Evolutionary conservation across 2,888 invertebrate species (phyloP), one percentile per base, ranked within the genome.

Genomic region (Liopterus haemorrhoidalis): DNA sequence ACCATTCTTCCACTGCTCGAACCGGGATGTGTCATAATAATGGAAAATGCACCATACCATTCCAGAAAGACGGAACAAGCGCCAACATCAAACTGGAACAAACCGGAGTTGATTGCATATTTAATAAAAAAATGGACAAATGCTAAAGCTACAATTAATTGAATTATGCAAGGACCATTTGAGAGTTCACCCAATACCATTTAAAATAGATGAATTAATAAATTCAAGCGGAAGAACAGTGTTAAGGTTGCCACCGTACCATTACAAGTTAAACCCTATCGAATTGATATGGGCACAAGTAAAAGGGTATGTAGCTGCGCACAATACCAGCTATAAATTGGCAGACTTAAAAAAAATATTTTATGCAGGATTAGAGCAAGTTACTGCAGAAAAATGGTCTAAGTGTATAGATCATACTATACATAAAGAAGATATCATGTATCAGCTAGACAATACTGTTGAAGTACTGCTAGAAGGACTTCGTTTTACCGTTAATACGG

Each of bases 1-100:
- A 39, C 38, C 6, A 33, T 52, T 35, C 24, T 46, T 14, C 41
- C 40, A 21, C 18, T n/a, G 20, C 21, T 48, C 9, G 33, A 21
- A 16, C 25, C 41, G 32, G 25, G 21, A 22, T 35, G 42, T 27
- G 45, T 48, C 4, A 46, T 49, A 12, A 36, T 51, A 15, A 41
- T 49, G 47, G 47, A 49, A 25, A 51, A 51, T 40, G 46, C 49
- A 8, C 24, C 38, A 8, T 47, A 38, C 41, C 49, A 51, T 31
- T 46, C 46, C 25, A n/a, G 38, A 4, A 40, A 39, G 30, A 16
- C 24, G 16, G 42, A 43, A 14, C 33, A 40, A 40, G 35, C 28
- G 22, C 46, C 46, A n/a, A 41, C 30, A 6, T 19, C 28, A 4
- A 6, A 21, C 15, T 38, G 37, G 8, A 51, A 37, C n/a, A 49